Evolutionary conservation across 2,797 vertebrate species (phyloP), one percentile per base, ranked within the genome.

Genomic region (Rhynchotus rufescens): DNA sequence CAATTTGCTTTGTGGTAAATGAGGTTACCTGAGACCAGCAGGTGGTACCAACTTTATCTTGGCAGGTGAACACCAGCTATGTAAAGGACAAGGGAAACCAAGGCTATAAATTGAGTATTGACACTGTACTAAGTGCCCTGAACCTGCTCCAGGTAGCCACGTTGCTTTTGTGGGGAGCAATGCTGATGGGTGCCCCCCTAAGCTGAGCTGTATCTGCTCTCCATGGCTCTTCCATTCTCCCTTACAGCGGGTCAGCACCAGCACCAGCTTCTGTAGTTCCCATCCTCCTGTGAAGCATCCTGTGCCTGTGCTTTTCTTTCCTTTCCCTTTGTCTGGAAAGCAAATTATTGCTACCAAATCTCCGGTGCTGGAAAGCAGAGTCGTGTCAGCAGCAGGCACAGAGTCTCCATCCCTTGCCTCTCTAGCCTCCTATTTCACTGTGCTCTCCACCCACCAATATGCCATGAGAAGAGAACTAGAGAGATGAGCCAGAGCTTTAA

Each of bases 401-500:
- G 36, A 15, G 86, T 79, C 54, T 51, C 71, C 75, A 69, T 5
- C 22, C 32, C 30, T 30, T 57, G 54, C 12, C 85, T 49, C 89
- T 78, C 66, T 42, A 79, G 47, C 47, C 77, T 81, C 68, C 42
- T 23, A 49, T 57, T 56, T 84, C 57, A 34, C 44, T 60, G 36
- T 19, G 77, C 86, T 16, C 4, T 66, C 78, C 44, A 52, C 16
- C 59, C 30, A 57, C 47, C 84, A 69, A 86, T 32, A 66, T 40
- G 64, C 51, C 68, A 15, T 17, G 85, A 69, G 28, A 16, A 71
- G 82, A 40, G 62, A 51, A 61, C 68, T 81, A 75, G 68, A 26
- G 25, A 88, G 77, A 83, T 59, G 82, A 92, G 71, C 47, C 9
- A 42, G 61, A 69, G 64, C 44, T 93, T 92, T 86, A 92, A 88